These are phyloP conservation scores for Triplophysa yarkandensis DNA, from an alignment of 2,797 vertebrate species.

Conservation along the genomic window DNA sequence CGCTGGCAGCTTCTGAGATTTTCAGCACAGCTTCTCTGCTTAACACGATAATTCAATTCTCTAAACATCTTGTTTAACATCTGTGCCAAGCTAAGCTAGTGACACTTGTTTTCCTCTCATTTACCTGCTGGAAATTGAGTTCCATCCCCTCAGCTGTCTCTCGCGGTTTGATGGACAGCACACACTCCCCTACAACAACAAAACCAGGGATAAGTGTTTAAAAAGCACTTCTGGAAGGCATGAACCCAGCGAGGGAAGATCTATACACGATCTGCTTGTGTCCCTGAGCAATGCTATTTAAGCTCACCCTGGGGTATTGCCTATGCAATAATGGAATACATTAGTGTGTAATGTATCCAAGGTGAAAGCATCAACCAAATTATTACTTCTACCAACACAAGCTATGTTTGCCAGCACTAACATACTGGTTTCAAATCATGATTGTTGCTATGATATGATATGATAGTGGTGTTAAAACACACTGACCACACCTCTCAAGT, in stretches of 20 bases:
- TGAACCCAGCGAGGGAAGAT: background rate
- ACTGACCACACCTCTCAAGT: conserved; percentile 8
- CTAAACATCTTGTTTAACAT: background rate
- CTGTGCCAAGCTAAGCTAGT: background rate
- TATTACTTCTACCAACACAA: conserved; percentile 14
- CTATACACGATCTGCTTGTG: background rate
- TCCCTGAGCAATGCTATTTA: background rate
- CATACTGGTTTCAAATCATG: conserved; percentile 13
- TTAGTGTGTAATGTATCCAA: background rate
- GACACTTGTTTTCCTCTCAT: background rate
- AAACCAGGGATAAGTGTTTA: background rate
- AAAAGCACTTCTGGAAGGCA: background rate
- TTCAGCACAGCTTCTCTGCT: background rate
- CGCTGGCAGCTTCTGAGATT: background rate
- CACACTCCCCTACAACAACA: conserved; percentile 82
- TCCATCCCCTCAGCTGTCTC: conserved; percentile 87
- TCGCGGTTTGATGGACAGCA: conserved; percentile 85
- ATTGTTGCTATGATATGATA: conserved; percentile 21
- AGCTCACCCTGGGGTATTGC: background rate
- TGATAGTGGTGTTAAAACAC: conserved; percentile 24
- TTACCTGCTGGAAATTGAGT: conserved; percentile 95
- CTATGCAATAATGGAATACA: background rate
- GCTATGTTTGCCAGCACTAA: background rate
- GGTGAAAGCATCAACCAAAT: conserved; percentile 17
- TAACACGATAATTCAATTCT: conserved; percentile 19